Conservation (phyloP, 1,140 invertebrate genomes). For the Meloidogyne exigua region DNA sequence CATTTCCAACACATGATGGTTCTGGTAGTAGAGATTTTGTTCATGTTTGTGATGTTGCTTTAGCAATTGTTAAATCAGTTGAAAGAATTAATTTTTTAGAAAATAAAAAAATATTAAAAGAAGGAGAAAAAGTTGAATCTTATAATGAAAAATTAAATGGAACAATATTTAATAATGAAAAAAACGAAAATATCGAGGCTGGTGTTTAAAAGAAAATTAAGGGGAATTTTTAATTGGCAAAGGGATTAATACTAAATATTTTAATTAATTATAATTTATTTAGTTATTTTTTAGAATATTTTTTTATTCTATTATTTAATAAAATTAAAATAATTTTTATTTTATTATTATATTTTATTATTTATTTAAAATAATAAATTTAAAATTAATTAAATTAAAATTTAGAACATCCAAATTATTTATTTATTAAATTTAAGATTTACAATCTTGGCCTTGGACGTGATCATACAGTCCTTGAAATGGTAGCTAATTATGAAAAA, state of each 20-base stretch:
- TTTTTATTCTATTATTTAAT: too few relatives aligned
- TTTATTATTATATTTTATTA: too few relatives aligned
- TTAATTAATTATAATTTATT: too few relatives aligned
- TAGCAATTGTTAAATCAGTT: not conserved
- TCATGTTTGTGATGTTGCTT: conserved; percentile 4
- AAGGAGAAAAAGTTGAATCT: not conserved
- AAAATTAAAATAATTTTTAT: too few relatives aligned
- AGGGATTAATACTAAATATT: too few relatives aligned
- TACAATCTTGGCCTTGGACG: not conserved
- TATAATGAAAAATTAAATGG: not conserved
- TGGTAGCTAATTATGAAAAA: not conserved
- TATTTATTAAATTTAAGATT: not conserved
- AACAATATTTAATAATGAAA: not conserved
- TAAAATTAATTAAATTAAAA: not conserved
- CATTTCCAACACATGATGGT: conserved; percentile 1
- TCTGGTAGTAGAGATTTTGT: conserved; percentile 4
- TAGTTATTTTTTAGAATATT: too few relatives aligned
- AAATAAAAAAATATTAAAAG: not conserved
- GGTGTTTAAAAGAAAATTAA: not conserved
- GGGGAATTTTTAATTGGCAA: too few relatives aligned
- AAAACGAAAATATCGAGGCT: not conserved
- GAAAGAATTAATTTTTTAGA: not conserved
- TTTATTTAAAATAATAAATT: not conserved
- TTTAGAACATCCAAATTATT: too few relatives aligned
- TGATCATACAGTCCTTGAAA: conserved; percentile 2